Percentiles rank a stretch among this genome's conserved stretches.
Evolutionary conservation across 2,113 vertebrate genomes (phyloP).

Genomic region (Origma solitaria): DNA sequence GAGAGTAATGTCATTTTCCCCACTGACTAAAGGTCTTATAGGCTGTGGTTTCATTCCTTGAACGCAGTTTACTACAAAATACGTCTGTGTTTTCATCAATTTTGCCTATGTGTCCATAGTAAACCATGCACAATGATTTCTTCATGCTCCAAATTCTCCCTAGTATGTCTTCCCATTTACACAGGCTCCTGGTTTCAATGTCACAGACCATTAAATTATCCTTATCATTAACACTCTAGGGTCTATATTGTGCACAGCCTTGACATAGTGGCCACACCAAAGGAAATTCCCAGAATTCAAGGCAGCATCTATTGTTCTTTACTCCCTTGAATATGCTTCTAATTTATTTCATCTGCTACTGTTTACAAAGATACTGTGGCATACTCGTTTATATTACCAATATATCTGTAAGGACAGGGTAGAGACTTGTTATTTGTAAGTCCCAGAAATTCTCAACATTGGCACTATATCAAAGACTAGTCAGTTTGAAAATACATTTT

Average conservation of each 20-base stretch:
- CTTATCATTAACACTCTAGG: background rate
- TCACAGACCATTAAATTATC: background rate
- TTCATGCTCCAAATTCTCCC: background rate
- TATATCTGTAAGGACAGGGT: background rate
- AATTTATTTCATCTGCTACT: background rate
- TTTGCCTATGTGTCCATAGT: background rate
- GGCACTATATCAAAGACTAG: background rate
- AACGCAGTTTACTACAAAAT: background rate
- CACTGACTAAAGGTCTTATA: background rate
- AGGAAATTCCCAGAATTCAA: background rate
- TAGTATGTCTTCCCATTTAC: background rate
- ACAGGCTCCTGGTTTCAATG: background rate
- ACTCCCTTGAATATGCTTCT: background rate
- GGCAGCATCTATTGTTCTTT: background rate
- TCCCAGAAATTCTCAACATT: background rate
- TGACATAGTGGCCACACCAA: background rate
- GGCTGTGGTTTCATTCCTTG: background rate
- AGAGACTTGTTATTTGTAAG: background rate
- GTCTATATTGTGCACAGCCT: background rate
- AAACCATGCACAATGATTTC: background rate
- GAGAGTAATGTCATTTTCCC: background rate
- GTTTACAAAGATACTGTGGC: background rate
- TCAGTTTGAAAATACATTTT: conserved; percentile 10
- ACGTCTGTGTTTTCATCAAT: background rate
- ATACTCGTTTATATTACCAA: background rate